A percentile compares a stretch with the other conserved stretches of the same genome.
Conservation (phyloP, 2,888 invertebrate genomes). For the Meandrusa payeni region DNA sequence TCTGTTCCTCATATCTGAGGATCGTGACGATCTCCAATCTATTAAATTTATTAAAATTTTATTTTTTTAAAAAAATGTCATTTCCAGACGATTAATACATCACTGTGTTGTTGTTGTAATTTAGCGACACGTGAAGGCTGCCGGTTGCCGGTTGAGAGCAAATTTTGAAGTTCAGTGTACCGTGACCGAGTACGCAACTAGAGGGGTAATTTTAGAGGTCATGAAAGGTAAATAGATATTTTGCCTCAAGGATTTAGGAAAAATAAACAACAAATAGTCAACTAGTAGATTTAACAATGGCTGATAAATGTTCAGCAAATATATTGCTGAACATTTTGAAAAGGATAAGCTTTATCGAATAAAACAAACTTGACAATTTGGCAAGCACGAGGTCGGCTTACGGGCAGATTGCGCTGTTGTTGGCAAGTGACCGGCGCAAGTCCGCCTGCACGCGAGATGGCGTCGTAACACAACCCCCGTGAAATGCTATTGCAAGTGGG, state of each 20-base stretch:
- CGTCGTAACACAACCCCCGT: slow-evolving; percentile 34
- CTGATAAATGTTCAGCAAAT: too few relatives aligned
- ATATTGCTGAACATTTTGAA: too few relatives aligned
- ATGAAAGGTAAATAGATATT: slow-evolving; percentile 22
- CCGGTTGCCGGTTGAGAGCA: slow-evolving; percentile 31
- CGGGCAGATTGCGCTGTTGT: background rate
- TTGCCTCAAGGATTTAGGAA: slow-evolving; percentile 7
- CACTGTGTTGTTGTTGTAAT: slow-evolving; percentile 27
- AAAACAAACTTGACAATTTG: too few relatives aligned
- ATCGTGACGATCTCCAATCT: too few relatives aligned
- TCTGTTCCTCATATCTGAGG: too few relatives aligned
- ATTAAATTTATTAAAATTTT: too few relatives aligned
- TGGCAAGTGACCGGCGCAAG: background rate
- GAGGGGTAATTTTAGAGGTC: slow-evolving; percentile 24
- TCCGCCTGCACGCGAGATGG: slow-evolving; percentile 28
- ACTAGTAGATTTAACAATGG: too few relatives aligned
- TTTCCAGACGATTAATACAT: slow-evolving; percentile 4
- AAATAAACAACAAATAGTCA: background rate
- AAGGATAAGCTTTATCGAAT: too few relatives aligned
- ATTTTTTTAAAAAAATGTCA: background rate
- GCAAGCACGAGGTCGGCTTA: too few relatives aligned
- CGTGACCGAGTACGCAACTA: slow-evolving; percentile 31
- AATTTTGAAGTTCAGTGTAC: slow-evolving; percentile 35
- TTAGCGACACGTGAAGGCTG: slow-evolving; percentile 28
- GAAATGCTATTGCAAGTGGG: slow-evolving; percentile 27